A percentile compares a stretch with the other conserved stretches of the same genome.
phyloP scores from a whole-genome alignment of 2,797 vertebrate species.

The Oceanodroma leucorhoa region DNA sequence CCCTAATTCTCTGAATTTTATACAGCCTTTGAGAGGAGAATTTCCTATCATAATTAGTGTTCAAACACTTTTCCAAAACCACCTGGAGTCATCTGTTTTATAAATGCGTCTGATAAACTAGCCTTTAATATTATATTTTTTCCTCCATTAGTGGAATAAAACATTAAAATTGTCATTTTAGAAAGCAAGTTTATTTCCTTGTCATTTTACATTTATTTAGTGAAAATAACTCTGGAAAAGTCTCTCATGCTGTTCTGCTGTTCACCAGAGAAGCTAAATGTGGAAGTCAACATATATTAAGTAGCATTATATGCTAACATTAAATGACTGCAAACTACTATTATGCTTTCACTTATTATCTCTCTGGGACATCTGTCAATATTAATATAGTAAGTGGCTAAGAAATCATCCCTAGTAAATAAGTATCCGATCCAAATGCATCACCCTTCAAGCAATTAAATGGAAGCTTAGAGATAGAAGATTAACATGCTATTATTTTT shows the following conservation, averaged over 20 bases:
- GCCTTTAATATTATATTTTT: not conserved
- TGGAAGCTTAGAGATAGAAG: not conserved
- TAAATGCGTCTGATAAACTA: not conserved
- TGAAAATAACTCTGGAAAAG: not conserved
- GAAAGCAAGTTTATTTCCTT: not conserved
- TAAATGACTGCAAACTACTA: slow-evolving; percentile 33
- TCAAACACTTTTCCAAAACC: not conserved
- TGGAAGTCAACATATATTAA: slow-evolving; percentile 30
- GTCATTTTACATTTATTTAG: not conserved
- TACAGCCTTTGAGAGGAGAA: not conserved
- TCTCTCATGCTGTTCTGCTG: not conserved
- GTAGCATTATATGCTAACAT: slow-evolving; percentile 20
- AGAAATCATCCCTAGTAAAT: slow-evolving; percentile 42
- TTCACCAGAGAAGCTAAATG: not conserved
- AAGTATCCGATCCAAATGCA: slow-evolving; percentile 45
- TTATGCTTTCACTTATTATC: slow-evolving; percentile 51
- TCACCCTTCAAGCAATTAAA: slow-evolving; percentile 52
- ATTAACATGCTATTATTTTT: slow-evolving; percentile 61
- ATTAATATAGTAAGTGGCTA: slow-evolving; percentile 65
- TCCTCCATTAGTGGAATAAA: not conserved
- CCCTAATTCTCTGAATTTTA: not conserved
- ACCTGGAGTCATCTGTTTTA: not conserved
- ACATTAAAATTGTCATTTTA: not conserved
- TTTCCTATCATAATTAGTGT: not conserved
- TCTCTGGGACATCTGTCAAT: slow-evolving; percentile 67